A percentile compares a stretch with the other conserved stretches of the same genome.
Conservation (phyloP, 1,140 invertebrate genomes). For the Tetragnatha versicolor region DNA sequence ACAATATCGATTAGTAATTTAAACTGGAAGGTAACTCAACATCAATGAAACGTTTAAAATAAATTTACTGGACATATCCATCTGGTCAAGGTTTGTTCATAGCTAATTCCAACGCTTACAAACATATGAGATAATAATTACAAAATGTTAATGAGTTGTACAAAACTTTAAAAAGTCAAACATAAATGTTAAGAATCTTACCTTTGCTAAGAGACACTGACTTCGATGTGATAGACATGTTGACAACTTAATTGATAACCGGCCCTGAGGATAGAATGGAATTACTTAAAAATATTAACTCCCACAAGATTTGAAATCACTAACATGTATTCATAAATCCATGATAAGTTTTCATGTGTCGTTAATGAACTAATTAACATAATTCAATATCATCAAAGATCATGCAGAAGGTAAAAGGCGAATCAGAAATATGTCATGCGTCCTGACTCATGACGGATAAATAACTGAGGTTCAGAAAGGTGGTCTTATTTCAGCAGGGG, state of each 20-base stretch:
- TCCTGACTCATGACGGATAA: no score
- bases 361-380: no score
- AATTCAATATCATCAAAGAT: no score
- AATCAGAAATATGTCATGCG: no score
- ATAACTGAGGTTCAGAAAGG: no score
- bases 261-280: neutral
- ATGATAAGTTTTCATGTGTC: neutral
- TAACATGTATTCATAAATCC: neutral
- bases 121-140: neutral
- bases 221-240: conserved; percentile 39
- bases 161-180: neutral
- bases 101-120: neutral
- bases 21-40: no score
- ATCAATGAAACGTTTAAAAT: no score
- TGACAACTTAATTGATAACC: neutral
- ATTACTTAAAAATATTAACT: neutral
- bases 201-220: conserved; percentile 33
- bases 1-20: no score
- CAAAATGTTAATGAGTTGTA: neutral
- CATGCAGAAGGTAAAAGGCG: no score
- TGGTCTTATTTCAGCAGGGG: no score
- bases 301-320: neutral
- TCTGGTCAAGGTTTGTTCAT: no score
- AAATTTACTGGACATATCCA: no score
- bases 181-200: neutral